Base-by-base conservation (phyloP, 2,888 invertebrate genomes). In the Hirtodrosophila alboralis region DNA sequence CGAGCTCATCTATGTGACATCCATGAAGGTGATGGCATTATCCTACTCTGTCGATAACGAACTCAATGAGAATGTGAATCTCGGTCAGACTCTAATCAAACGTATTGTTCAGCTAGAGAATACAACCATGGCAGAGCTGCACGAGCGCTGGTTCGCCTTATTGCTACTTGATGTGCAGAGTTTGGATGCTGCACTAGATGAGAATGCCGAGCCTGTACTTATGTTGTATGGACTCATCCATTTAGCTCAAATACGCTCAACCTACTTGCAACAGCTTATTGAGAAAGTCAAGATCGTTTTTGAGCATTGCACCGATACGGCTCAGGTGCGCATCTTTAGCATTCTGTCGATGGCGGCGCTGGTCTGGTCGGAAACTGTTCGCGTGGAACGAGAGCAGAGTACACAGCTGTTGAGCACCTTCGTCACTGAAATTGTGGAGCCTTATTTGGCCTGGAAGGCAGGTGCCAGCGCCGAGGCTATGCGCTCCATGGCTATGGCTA, bases 401-500 rank as follows among this genome's bases (percentile, higher is more conserved):
- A 62, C 76, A 0, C 47, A 76, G 28, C 33, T 88, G 13, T 40
- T 91, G 12, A 44, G 49, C 2, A 49, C 58, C 7, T 88, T 91
- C 33, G 31, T 87, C 1, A 8, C 43, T 1, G 72, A 80, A 1
- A 58, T 90, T n/a, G 75, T 91, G 3, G 85, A 86, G n/a, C 87
- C 87, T 2, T 70, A 88, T 70, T 57, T 91, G 10, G 44, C 49
- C 1, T 91, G 91, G 91, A 86, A 81, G 51, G 89, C 88, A 1
- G 91, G 91, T 8, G 86, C 88, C 2, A 75, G 75, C 53, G 87
- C 90, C 6, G 90, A 91, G 63, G 84, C 89, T 0, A 85, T 91
- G 84, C 86, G 91, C 13, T 87, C 90, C 6, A 66, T 91, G 61
- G 91, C 91, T n/a, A 87, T 84, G 23, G 89, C 90, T 4, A 88